Base-by-base conservation (phyloP, 1,140 invertebrate species). In the Tetranychus urticae region DNA sequence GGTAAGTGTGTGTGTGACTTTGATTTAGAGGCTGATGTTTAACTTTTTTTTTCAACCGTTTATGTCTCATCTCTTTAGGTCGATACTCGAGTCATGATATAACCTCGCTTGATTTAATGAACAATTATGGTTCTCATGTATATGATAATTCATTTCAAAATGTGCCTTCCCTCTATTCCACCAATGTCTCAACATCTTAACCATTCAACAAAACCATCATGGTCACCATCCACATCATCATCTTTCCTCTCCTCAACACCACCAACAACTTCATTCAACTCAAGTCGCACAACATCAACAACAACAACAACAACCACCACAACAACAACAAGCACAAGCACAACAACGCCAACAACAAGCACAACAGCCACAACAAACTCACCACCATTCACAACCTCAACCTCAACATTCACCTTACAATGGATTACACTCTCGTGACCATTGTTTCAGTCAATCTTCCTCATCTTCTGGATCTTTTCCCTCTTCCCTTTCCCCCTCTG, bases 71-170 rank as follows among this genome's bases (percentile, higher is more conserved):
- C 31, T 42, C 33, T 47, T 13, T 31, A 67, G 66, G 64, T 23
- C 37, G 64, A 48, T 67, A 67, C 47, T 48, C 63, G 2, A 48
- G 52, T 13, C 72, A 64, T 57, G 65, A 81, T 64, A 81, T 85
- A 42, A 42, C 39, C 10, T 42, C 39, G 10, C 39, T 42, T 42
- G 39, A 42, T 10, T 10, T 42, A 42, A 42, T 72, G 63, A 77
- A 80, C 63, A 71, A 76, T 14, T 82, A 81, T 50, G 77, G 79
- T 10, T 65, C 68, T 34, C 85, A 83, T 67, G 63, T 68, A 63
- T 71, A 70, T 62, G 84, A 87, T 63, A 67, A 70, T 42, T 77
- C 81, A 59, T 89, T 86, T 71, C 85, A 86, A 73, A 82, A 83
- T 60, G 87, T 89, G 67, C 85, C 86, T 14, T 81, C 79, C 79